Conservation (phyloP, 1,140 invertebrate species). For the Leptinotarsa undecemlineata region DNA sequence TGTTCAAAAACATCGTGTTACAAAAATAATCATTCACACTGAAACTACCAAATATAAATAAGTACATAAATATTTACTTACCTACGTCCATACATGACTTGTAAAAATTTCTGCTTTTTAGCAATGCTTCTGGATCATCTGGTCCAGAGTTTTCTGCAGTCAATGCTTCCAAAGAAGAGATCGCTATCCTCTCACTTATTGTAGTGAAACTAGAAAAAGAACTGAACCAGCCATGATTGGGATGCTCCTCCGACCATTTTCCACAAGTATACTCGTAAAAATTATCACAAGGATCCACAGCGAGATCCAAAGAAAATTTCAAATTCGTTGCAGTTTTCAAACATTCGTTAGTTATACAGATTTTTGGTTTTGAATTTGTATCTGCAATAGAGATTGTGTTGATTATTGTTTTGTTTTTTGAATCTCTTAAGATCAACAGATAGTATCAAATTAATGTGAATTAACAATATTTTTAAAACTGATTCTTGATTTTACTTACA, state of each 20-base stretch:
- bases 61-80: constrained; percentile 40
- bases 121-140: constrained; percentile 39
- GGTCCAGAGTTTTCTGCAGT: constrained; percentile 35
- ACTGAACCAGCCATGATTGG: constrained; percentile 72
- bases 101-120: constrained; percentile 39
- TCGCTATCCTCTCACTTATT: constrained; percentile 59
- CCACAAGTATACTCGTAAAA: constrained; percentile 71
- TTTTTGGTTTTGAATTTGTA: constrained; percentile 23
- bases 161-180: constrained; percentile 62
- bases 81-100: constrained; percentile 47
- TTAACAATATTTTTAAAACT: no score
- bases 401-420: no score
- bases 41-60: no score
- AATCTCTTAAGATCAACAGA: no score
- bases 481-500: constrained; percentile 41
- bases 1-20: no score
- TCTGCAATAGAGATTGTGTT: constrained; percentile 20
- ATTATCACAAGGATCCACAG: constrained; percentile 67
- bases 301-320: constrained; percentile 63
- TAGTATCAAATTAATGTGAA: no score
- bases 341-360: constrained; percentile 63
- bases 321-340: constrained; percentile 66
- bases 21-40: no score
- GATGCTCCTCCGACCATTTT: constrained; percentile 70
- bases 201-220: constrained; percentile 58